phyloP scores from a whole-genome alignment of 2,113 vertebrate genomes.

The Cathartes aura region DNA sequence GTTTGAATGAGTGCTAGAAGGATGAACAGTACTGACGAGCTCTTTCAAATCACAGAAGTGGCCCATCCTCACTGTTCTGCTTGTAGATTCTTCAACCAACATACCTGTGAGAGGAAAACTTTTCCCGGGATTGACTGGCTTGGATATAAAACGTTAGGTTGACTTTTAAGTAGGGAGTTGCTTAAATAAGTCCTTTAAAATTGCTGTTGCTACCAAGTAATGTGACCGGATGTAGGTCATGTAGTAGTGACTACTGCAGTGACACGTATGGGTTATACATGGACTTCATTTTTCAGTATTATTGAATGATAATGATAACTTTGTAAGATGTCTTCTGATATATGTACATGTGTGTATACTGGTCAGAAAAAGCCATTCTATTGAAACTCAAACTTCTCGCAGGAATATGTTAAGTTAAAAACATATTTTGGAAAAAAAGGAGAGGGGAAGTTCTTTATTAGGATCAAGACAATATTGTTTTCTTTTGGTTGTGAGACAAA shows the following conservation, averaged over 20 bases:
- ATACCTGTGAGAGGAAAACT: background rate
- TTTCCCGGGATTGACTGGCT: background rate
- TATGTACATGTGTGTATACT: background rate
- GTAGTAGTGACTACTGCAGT: rapidly evolving
- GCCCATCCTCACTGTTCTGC: background rate
- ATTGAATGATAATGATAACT: background rate
- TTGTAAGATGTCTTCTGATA: background rate
- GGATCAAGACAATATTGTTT: background rate
- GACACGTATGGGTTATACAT: background rate
- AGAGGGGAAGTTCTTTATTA: background rate
- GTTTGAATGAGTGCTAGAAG: background rate
- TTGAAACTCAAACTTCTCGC: background rate
- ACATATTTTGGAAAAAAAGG: background rate
- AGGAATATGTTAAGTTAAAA: background rate
- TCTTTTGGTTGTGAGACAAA: background rate
- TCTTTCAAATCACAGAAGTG: background rate
- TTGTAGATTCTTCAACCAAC: background rate
- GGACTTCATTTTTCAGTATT: background rate
- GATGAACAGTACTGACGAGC: background rate
- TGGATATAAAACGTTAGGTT: rapidly evolving
- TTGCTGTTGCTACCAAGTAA: background rate
- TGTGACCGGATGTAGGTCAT: background rate
- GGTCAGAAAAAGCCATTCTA: background rate
- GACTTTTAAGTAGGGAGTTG: background rate
- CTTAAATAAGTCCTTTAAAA: background rate